phyloP scores from a whole-genome alignment of 2,797 vertebrate species.

The Simalia tracyae region DNA sequence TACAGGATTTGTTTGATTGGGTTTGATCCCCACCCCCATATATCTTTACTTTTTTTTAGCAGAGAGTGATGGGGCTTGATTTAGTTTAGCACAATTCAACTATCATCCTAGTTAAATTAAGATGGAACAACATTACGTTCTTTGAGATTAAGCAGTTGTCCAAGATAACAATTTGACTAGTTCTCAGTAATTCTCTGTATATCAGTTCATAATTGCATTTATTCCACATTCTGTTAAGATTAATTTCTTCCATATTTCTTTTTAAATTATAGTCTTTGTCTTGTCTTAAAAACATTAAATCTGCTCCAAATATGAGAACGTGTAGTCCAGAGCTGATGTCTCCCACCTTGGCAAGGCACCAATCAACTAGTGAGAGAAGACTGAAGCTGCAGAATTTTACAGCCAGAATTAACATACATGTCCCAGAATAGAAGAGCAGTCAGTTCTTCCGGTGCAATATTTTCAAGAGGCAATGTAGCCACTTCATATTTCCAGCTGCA shows the following conservation, averaged over 20 bases:
- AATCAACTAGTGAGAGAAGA: background rate
- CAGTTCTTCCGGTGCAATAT: background rate
- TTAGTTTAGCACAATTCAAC: background rate
- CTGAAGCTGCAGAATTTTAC: background rate
- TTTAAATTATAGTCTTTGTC: background rate
- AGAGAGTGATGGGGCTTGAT: background rate
- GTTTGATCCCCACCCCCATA: background rate
- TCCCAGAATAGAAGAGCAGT: background rate
- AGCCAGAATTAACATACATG: background rate
- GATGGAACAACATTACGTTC: background rate
- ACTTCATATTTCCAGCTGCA: background rate
- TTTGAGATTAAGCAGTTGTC: background rate
- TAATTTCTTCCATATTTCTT: background rate
- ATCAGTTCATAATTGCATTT: background rate
- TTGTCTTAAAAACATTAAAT: background rate
- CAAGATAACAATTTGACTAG: background rate
- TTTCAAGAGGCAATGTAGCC: background rate
- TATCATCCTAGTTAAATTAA: background rate
- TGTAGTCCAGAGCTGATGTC: background rate
- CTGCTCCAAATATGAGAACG: background rate
- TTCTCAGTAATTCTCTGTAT: background rate
- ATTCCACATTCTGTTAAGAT: background rate
- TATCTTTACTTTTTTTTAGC: background rate
- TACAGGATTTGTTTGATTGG: background rate
- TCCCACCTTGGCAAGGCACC: slow-evolving; percentile 8